phyloP scores from a whole-genome alignment of 30 jellyfish, hydroid and myxozoan genomes.

The Sanderia malayensis region DNA sequence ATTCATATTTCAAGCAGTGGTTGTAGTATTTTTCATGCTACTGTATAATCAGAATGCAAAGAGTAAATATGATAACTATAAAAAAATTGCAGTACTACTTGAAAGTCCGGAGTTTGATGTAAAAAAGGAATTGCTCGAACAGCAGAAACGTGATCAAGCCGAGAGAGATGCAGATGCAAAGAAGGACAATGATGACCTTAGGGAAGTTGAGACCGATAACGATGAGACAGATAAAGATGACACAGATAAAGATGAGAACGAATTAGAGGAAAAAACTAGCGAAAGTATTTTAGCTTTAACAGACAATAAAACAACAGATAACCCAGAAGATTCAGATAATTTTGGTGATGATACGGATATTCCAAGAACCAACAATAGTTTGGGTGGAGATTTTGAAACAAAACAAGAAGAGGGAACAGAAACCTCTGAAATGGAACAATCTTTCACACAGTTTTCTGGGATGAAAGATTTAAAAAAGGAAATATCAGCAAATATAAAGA shows the following conservation, averaged over 20 bases:
- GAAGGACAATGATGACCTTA: constrained; percentile 16
- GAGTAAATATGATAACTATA: background rate
- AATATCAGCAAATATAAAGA: constrained; percentile 20
- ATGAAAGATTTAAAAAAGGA: constrained; percentile 23
- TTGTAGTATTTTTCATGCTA: constrained; percentile 5
- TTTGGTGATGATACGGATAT: background rate
- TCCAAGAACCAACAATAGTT: background rate
- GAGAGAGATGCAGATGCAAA: background rate
- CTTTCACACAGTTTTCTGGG: constrained; percentile 32
- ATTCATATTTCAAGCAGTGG: constrained; percentile 6
- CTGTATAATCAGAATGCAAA: background rate
- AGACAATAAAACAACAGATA: background rate
- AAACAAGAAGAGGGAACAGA: constrained; percentile 2
- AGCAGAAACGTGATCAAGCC: background rate
- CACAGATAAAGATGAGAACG: background rate
- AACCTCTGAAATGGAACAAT: background rate
- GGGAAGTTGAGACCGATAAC: background rate
- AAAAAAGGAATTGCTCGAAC: background rate
- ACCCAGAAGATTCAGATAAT: background rate
- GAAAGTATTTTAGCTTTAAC: background rate
- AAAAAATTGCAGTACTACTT: constrained; percentile 13
- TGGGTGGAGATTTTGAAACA: background rate
- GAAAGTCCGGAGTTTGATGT: constrained; percentile 7
- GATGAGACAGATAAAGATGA: constrained; percentile 7
- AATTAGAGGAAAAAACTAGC: background rate